Conservation (phyloP, 2,113 vertebrate species). For the Perognathus longimembris region DNA sequence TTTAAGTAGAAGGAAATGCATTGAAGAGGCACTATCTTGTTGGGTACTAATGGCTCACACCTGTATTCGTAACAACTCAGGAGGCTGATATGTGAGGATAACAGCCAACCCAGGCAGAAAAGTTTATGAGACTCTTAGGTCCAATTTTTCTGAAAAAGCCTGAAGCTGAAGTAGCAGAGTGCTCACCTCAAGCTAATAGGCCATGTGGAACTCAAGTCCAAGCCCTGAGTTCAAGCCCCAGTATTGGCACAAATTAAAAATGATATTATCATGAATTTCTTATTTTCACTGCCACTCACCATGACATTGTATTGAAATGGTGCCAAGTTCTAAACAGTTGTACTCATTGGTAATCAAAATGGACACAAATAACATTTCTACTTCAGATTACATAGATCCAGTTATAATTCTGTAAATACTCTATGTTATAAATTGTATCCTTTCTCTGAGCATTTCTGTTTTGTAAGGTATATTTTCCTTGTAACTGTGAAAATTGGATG, state of each 20-base stretch:
- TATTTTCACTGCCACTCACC: not conserved
- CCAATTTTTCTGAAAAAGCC: no score
- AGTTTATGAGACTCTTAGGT: no score
- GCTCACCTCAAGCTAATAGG: no score
- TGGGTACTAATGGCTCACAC: no score
- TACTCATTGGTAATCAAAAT: slow-evolving; percentile 53
- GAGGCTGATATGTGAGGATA: no score
- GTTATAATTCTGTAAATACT: slow-evolving; percentile 54
- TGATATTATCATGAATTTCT: not conserved
- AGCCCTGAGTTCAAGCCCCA: no score
- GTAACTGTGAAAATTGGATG: slow-evolving; percentile 55
- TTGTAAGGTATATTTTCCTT: not conserved
- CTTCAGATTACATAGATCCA: slow-evolving; percentile 59
- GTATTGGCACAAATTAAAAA: no score
- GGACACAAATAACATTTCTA: slow-evolving; percentile 7
- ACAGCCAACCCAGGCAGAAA: no score
- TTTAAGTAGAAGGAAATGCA: not conserved
- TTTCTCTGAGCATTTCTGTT: slow-evolving; percentile 51
- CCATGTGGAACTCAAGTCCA: no score
- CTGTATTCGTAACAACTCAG: no score
- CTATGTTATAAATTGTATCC: slow-evolving; percentile 52
- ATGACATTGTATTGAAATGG: slow-evolving; percentile 25
- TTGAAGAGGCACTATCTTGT: slow-evolving; percentile 16
- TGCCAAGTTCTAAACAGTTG: slow-evolving; percentile 3
- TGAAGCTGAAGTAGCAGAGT: no score